Evolutionary conservation across 2,797 vertebrate species (phyloP), one percentile per base, ranked within the genome.

Genomic region (Sardinella longiceps): DNA sequence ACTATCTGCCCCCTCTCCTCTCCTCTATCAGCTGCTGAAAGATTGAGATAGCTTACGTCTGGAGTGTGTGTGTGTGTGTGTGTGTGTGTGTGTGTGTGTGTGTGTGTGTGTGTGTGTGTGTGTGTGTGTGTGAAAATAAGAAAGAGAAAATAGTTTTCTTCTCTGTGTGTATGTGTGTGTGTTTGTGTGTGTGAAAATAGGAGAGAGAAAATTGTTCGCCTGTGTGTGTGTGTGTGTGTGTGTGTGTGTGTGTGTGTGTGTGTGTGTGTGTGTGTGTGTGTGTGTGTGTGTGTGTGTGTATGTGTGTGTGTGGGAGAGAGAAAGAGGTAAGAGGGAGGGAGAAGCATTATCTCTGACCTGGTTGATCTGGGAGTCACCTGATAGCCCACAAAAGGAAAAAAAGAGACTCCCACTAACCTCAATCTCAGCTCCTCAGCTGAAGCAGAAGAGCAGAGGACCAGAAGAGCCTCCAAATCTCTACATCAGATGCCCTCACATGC

Each of bases 31-130:
- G 37, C 70, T 43, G 70, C 20, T 39, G 70, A 43, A 77, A 77
- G 70, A 77, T 77, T 43, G 70, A 77, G 70, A 77, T 77, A 77
- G 6, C 70, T 5, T 23, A 77, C 28, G n/a, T 63, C 60, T 63
- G n/a, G 3, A 53, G 3, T 48, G 46, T 48, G 15, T 56, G 11
- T 9, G 60, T 12, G 66, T 70, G 1, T 15, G 30, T 28, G 58
- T 63, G 25, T 63, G 58, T 63, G 58, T 28, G 58, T 63, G 25
- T 28, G 58, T 25, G 23, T 28, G 23, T 28, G 58, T 25, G 58
- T 25, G 25, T 25, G 58, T 28, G 60, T 28, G 60, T 25, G 58
- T 25, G 23, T 60, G 1, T 60, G 56, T 1, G 48, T 50, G 48
- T 50, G 48, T 50, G 14, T 50, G 48, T 50, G 48, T 50, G 48